Conservation (phyloP, 2,797 vertebrate genomes). For the Malacoctenus gilli region DNA sequence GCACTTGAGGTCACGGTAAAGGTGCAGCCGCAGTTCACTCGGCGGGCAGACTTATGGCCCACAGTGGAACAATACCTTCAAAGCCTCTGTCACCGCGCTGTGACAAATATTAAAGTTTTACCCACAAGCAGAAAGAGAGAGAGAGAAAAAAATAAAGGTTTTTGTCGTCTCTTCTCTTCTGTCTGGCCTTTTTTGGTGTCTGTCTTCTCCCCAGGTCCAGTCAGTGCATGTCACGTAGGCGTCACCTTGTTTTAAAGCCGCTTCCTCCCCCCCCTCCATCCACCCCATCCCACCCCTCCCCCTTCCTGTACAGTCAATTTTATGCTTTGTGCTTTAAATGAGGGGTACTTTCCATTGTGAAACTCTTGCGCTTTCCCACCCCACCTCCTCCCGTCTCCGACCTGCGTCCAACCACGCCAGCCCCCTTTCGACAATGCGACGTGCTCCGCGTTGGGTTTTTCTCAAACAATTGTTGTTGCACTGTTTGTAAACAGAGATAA, state of each 20-base stretch:
- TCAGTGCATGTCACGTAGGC: constrained; percentile 51
- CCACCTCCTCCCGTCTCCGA: constrained; percentile 15
- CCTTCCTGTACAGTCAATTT: constrained; percentile 66
- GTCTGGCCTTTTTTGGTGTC: constrained; percentile 6
- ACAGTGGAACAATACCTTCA: constrained; percentile 40
- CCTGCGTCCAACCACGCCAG: constrained; percentile 25
- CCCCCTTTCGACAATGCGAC: constrained; percentile 40
- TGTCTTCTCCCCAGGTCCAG: constrained; percentile 14
- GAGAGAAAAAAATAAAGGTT: too few relatives aligned
- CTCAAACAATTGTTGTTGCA: constrained; percentile 33
- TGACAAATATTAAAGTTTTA: constrained; percentile 13
- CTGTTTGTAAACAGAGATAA: constrained; percentile 51
- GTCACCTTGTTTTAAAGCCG: constrained; percentile 63
- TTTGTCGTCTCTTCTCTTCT: constrained; percentile 7
- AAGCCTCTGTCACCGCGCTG: constrained; percentile 31
- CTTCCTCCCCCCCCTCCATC: constrained; percentile 47
- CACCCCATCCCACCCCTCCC: constrained; percentile 25
- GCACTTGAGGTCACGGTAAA: neutral
- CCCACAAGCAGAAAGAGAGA: constrained; percentile 3
- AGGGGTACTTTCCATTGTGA: constrained; percentile 56
- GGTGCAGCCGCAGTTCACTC: constrained; percentile 5
- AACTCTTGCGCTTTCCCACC: neutral
- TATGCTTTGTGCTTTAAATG: constrained; percentile 50
- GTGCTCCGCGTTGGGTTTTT: constrained; percentile 32
- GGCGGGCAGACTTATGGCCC: constrained; percentile 39